These are phyloP conservation scores for Platichthys flesus DNA, from an alignment of 2,113 vertebrate species.

Conservation along the genomic window DNA sequence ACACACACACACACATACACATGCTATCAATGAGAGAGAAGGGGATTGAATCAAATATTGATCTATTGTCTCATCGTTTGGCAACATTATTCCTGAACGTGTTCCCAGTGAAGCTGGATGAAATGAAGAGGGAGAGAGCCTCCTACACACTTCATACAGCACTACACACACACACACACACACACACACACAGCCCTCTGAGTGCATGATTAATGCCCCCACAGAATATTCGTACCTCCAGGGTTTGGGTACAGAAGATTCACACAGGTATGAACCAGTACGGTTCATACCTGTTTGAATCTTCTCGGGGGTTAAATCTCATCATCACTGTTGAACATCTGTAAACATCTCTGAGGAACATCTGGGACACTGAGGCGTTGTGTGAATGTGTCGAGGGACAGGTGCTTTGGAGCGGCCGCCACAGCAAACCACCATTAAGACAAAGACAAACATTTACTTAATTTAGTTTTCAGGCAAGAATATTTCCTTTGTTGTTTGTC, in stretches of 20 bases:
- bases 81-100: conserved; percentile 33
- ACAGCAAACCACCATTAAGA: no score
- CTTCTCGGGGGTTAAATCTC: neutral
- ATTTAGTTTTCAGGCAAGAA: no score
- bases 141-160: conserved; percentile 47
- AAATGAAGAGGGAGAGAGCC: conserved; percentile 24
- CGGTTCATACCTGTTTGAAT: neutral
- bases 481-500: no score
- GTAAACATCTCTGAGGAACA: neutral
- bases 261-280: no score
- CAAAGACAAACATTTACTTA: no score
- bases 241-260: conserved; percentile 26
- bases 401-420: no score
- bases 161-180: neutral
- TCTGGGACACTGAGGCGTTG: neutral
- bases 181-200: conserved; percentile 23
- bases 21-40: conserved; percentile 12
- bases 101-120: conserved; percentile 19
- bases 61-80: conserved; percentile 50
- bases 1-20: neutral
- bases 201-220: conserved; percentile 49
- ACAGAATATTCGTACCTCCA: conserved; percentile 40
- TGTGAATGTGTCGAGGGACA: no score
- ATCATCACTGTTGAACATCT: neutral
- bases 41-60: conserved; percentile 48